Percentiles rank a stretch among this genome's conserved stretches.
Evolutionary conservation across 2,888 invertebrate genomes (phyloP).

Genomic region (Chironomus tentans): DNA sequence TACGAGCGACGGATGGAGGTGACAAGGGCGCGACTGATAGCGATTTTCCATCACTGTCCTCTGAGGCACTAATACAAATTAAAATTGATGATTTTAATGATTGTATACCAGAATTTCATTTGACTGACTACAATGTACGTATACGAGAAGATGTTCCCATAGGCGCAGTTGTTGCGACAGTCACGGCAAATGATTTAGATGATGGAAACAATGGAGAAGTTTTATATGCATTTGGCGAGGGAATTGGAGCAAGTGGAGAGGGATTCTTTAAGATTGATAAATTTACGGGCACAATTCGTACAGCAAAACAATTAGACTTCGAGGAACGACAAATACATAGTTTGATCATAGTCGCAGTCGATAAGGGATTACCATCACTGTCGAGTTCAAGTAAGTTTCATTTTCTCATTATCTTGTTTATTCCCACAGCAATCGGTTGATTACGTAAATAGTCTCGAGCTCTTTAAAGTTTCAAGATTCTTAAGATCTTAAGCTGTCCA

Average conservation of each 20-base stretch:
- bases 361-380: slow-evolving; percentile 74
- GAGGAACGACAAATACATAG: slow-evolving; percentile 85
- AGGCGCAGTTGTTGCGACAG: slow-evolving; percentile 76
- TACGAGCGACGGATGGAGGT: slow-evolving; percentile 71
- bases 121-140: slow-evolving; percentile 65
- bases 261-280: slow-evolving; percentile 73
- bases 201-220: slow-evolving; percentile 72
- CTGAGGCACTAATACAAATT: slow-evolving; percentile 74
- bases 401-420: not conserved
- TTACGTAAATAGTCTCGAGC: too few species aligned
- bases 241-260: slow-evolving; percentile 51
- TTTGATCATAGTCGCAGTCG: slow-evolving; percentile 73
- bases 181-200: slow-evolving; percentile 76
- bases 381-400: slow-evolving; percentile 45
- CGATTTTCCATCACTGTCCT: slow-evolving; percentile 50
- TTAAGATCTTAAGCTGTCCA: too few species aligned
- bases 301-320: slow-evolving; percentile 71
- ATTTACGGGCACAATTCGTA: slow-evolving; percentile 76
- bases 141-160: slow-evolving; percentile 84
- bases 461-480: too few species aligned
- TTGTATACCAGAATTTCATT: slow-evolving; percentile 72
- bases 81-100: slow-evolving; percentile 86
- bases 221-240: slow-evolving; percentile 67
- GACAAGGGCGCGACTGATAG: slow-evolving; percentile 46
- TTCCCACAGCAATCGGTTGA: too few species aligned